Evolutionary conservation across 2,888 invertebrate species (phyloP).

Genomic region (Electrophaes corylata): DNA sequence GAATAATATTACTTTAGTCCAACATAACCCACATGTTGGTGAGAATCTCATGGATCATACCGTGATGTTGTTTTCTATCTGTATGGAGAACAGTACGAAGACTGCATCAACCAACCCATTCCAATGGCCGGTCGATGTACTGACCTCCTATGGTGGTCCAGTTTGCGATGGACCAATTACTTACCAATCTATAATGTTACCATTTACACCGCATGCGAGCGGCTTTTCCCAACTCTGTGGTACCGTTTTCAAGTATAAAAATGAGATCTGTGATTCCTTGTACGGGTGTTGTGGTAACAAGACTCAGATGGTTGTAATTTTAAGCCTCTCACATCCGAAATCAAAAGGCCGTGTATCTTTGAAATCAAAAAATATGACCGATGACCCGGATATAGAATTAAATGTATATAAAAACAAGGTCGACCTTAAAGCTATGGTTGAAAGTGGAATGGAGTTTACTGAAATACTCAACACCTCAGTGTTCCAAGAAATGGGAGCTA

Average conservation of each 20-base stretch:
- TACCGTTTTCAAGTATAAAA: constrained; percentile 41
- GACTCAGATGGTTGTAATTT: constrained; percentile 22
- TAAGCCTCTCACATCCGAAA: constrained; percentile 36
- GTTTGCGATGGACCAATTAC: background rate
- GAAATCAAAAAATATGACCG: constrained; percentile 27
- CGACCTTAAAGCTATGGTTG: constrained; percentile 27
- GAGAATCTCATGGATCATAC: constrained; percentile 39
- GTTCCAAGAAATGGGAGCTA: constrained; percentile 27
- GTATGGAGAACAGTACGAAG: constrained; percentile 2
- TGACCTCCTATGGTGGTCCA: constrained; percentile 23
- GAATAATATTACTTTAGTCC: constrained; percentile 40
- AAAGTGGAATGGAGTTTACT: background rate
- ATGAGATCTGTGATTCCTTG: constrained; percentile 46
- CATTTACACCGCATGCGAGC: constrained; percentile 36
- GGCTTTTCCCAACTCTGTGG: constrained; percentile 44
- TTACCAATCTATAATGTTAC: constrained; percentile 13
- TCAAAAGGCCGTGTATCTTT: constrained; percentile 41
- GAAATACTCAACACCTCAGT: constrained; percentile 20
- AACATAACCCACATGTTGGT: constrained; percentile 29
- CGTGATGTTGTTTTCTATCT: background rate
- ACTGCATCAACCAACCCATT: constrained; percentile 2
- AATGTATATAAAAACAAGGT: constrained; percentile 14
- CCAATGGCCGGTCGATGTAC: constrained; percentile 38
- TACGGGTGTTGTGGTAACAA: constrained; percentile 28
- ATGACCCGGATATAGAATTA: constrained; percentile 27